Evolutionary conservation across 1,140 invertebrate species (phyloP).

Genomic region (Bombus breviceps): DNA sequence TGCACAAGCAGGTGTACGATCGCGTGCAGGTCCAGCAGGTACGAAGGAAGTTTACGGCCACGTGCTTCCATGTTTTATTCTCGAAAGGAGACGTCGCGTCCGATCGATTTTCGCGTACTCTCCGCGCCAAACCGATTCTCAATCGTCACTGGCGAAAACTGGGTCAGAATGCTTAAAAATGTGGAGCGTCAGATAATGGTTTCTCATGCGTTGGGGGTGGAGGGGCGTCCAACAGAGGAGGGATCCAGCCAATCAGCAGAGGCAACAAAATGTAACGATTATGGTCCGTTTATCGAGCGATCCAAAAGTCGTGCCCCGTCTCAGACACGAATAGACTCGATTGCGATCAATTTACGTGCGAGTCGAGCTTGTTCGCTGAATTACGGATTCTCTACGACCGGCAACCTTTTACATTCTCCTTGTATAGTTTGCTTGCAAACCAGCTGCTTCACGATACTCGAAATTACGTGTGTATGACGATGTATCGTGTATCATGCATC

Average conservation of each 20-base stretch:
- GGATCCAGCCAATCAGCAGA: slow-evolving; percentile 24
- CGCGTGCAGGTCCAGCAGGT: slow-evolving; percentile 68
- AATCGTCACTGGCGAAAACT: slow-evolving; percentile 36
- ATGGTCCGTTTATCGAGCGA: slow-evolving; percentile 19
- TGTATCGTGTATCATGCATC: no score
- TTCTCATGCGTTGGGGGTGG: neutral
- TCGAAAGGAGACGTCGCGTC: neutral
- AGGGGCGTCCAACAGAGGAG: neutral
- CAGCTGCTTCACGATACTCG: no score
- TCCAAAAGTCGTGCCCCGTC: slow-evolving; percentile 28
- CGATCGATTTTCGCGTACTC: neutral
- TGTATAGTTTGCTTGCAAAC: no score
- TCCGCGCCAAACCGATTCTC: slow-evolving; percentile 3
- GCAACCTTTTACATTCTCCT: no score
- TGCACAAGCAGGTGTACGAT: slow-evolving; percentile 78
- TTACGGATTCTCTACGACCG: no score
- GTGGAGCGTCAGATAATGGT: slow-evolving; percentile 39
- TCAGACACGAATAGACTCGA: neutral
- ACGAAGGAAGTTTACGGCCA: slow-evolving; percentile 6
- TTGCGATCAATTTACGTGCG: neutral
- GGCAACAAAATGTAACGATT: slow-evolving; percentile 34
- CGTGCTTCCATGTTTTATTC: neutral
- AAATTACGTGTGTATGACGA: no score
- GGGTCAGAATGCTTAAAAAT: slow-evolving; percentile 54
- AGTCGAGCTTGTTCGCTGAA: neutral